Evolutionary conservation across 2,797 vertebrate species (phyloP), one percentile per base, ranked within the genome.

Genomic region (Nothura maculosa): DNA sequence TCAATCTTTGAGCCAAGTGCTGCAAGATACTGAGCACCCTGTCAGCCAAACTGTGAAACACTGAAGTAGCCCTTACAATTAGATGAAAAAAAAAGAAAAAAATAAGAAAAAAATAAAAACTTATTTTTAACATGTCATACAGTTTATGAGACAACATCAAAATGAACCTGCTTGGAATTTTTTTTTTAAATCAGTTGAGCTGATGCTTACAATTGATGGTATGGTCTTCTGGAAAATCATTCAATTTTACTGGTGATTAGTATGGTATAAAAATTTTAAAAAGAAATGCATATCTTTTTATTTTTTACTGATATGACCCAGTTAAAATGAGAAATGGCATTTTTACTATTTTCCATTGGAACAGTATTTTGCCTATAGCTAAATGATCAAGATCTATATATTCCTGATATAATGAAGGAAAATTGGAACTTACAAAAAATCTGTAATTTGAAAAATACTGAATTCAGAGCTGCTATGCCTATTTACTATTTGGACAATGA

Each of bases 21-120:
- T 48, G 47, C 38, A 28, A 2, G 2, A 27, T 20, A 19, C 15
- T 9, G n/a, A 30, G 28, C 67, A 7, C 15, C 61, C 50, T 83
- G 27, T 12, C 43, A 69, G 57, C 38, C 28, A 1, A 9, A 12
- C n/a, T n/a, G 42, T 9, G 81, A 24, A 0, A 0, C 55, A 58
- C 6, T 66, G 77, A 16, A 43, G 32, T 36, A 73, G 69, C 32
- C 9, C 68, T 82, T 72, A 19, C 25, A 12, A 36, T 48, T 45
- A 77, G 60, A 30, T 6, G 50, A 30, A 54, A 30, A 54, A 18
- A 54, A 30, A 54, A 54, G 9, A 54, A 54, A 55, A 54, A 30
- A 54, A 54, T 18, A 12, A 18, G 30, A 54, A 54, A 19, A 6
- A 18, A 30, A 10, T n/a, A 11, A 54, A 30, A n/a, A 24, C 5